A percentile compares a stretch with the other conserved stretches of the same genome.
Conservation (phyloP, 2,888 invertebrate genomes). For the Zele albiditarsus region DNA sequence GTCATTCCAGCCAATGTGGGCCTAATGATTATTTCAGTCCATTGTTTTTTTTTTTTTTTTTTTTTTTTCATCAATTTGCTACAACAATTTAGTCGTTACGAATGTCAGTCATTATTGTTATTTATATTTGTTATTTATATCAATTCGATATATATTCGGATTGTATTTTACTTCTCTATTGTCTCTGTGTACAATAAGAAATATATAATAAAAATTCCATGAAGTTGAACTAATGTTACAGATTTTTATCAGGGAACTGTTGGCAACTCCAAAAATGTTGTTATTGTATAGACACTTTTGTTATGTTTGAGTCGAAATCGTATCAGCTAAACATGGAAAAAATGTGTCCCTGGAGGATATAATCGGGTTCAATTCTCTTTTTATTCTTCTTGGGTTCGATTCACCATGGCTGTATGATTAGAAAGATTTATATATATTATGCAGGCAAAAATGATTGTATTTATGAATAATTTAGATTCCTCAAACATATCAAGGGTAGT, state of each 20-base stretch:
- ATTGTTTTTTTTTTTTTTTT: slow-evolving; percentile 16
- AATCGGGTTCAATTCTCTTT: too few relatives aligned
- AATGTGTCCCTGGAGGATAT: too few relatives aligned
- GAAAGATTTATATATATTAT: too few relatives aligned
- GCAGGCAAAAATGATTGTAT: too few relatives aligned
- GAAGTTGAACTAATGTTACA: background rate
- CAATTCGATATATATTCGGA: slow-evolving; percentile 42
- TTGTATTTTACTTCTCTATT: slow-evolving; percentile 42
- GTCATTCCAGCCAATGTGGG: slow-evolving; percentile 48
- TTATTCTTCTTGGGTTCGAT: too few relatives aligned
- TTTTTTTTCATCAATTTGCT: slow-evolving; percentile 8
- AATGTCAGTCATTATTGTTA: slow-evolving; percentile 20
- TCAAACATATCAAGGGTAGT: too few relatives aligned
- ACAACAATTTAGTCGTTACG: slow-evolving; percentile 1
- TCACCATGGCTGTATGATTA: too few relatives aligned
- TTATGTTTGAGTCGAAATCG: too few relatives aligned
- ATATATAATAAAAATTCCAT: slow-evolving; percentile 38
- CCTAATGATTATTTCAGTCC: slow-evolving; percentile 34
- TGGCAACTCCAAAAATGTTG: too few relatives aligned
- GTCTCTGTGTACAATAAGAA: slow-evolving; percentile 44
- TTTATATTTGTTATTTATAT: slow-evolving; percentile 38
- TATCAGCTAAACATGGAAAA: too few relatives aligned
- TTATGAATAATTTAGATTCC: too few relatives aligned
- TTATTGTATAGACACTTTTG: too few relatives aligned
- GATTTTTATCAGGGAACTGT: background rate